A percentile compares a stretch with the other conserved stretches of the same genome.
Evolutionary conservation across 2,113 vertebrate genomes (phyloP).

Genomic region (Xenopus borealis): DNA sequence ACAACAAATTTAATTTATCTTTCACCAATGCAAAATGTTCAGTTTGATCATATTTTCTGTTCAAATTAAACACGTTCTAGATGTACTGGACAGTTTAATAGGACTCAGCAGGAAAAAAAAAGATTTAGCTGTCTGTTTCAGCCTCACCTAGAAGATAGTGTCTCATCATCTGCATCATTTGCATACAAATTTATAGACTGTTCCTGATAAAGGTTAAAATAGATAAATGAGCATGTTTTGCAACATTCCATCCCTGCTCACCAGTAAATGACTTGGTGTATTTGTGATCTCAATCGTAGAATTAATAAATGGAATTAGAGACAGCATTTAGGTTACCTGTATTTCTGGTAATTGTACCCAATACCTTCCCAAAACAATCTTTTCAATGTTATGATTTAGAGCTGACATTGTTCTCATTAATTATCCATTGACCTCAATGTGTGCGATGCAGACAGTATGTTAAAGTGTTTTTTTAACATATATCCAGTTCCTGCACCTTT

Average conservation of each 20-base stretch:
- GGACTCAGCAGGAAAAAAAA: constrained; percentile 47
- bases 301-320: constrained; percentile 43
- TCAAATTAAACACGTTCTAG: constrained; percentile 55
- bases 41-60: constrained; percentile 47
- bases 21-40: constrained; percentile 43
- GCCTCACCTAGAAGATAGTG: constrained; percentile 15
- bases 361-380: constrained; percentile 4
- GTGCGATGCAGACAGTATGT: background rate
- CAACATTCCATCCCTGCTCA: constrained; percentile 42
- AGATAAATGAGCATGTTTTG: constrained; percentile 41
- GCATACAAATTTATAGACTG: constrained; percentile 47
- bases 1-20: constrained; percentile 49
- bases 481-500: too few species aligned
- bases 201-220: constrained; percentile 50
- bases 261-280: constrained; percentile 47
- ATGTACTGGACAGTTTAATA: constrained; percentile 43
- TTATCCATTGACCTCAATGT: constrained; percentile 29
- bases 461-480: too few species aligned
- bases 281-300: constrained; percentile 26
- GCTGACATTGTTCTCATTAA: constrained; percentile 14
- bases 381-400: constrained; percentile 14
- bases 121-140: constrained; percentile 48
- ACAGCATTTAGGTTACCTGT: constrained; percentile 23
- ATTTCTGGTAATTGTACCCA: constrained; percentile 28
- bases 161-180: constrained; percentile 52